Evolutionary conservation across 64 coral and sea anemone genomes (phyloP), one percentile per base, ranked within the genome.

Genomic region (Stichodactyla helianthus): DNA sequence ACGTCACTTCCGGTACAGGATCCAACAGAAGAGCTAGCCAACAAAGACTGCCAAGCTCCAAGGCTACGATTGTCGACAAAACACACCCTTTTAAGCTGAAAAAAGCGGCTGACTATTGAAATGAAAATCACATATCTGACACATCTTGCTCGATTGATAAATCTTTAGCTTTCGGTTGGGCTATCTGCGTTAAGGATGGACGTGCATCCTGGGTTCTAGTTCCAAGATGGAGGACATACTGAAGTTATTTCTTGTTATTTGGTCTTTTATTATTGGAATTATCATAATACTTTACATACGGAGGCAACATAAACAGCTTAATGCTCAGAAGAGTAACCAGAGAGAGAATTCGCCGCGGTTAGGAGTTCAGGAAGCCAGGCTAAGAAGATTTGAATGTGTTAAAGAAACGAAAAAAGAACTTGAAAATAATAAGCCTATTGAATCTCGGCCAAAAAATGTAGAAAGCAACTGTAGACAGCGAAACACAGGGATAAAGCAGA

Each of bases 221-320:
- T 18, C 62, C 18, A n/a, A 79, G 17, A 53, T 53, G 78, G 51
- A 53, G 50, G 78, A 81, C 14, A 7, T 28, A 20, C 53, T 35
- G 7, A 74, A 81, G 50, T 51, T 51, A 52, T 28, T 81, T 81
- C 52, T 81, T 53, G 18, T 81, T 52, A 20, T 81, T 51, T 81
- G 78, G 78, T n/a, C 78, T 54, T 81, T 54, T 81, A 6, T 81
- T 53, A 9, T 28, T 9, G 50, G 35, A 52, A 52, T 81, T 20
- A 54, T 54, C 1, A 20, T 81, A 52, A 81, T 81, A 81, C 17
- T 81, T 51, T 81, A 81, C 78, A 51, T 81, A 81, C 19, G 78
- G 31, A 81, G 53, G 51, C 78, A 51, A 81, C 78, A 81, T 22
- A 81, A 81, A 81, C 35, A 81, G 6, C 78, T 81, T 12, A 81